Conservation (phyloP, 2,797 vertebrate genomes). For the Sebastes hubbsi region DNA sequence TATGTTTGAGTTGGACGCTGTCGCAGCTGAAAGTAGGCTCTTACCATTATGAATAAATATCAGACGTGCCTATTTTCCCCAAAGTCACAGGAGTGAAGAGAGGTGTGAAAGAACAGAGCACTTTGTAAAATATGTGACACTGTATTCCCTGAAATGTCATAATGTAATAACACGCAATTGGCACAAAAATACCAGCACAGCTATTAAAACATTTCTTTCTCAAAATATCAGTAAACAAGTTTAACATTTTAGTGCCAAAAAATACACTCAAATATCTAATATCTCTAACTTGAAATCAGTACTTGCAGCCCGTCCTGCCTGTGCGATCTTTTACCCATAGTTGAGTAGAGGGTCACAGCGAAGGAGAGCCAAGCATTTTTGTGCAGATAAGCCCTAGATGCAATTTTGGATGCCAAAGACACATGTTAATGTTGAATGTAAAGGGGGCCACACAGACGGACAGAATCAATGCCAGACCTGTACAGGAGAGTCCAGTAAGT, state of each 20-base stretch:
- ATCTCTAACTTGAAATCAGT: neutral
- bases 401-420: conserved; percentile 20
- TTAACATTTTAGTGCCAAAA: neutral
- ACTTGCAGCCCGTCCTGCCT: neutral
- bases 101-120: conserved; percentile 35
- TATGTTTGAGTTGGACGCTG: conserved; percentile 59
- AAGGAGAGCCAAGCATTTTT: conserved; percentile 29
- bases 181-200: conserved; percentile 15
- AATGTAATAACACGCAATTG: neutral
- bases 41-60: conserved; percentile 54
- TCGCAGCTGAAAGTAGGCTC: conserved; percentile 31
- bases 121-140: conserved; percentile 24
- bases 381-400: conserved; percentile 28
- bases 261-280: neutral
- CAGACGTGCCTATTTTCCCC: conserved; percentile 30
- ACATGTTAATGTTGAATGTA: conserved; percentile 13
- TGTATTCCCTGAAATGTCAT: conserved; percentile 7
- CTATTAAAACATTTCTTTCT: neutral
- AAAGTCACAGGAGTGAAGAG: conserved; percentile 36
- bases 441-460: conserved; percentile 33
- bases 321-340: neutral
- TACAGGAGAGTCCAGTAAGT: conserved; percentile 47
- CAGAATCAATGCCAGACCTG: conserved; percentile 37
- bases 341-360: conserved; percentile 5
- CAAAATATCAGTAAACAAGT: neutral